Conservation (phyloP, 2,113 vertebrate genomes). For the Mystacornis crossleyi region DNA sequence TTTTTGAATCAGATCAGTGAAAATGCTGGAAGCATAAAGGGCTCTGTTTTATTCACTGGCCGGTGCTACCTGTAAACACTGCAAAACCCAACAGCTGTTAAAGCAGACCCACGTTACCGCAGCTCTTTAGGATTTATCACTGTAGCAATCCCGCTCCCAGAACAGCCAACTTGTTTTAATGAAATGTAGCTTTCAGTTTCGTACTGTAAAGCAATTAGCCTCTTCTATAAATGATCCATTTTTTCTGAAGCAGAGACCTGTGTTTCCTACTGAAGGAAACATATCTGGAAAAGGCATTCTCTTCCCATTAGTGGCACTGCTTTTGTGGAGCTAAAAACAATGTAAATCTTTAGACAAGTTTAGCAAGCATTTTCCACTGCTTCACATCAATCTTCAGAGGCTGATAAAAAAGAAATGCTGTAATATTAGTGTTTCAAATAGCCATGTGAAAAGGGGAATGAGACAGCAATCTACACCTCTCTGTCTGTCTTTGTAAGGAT, state of each 20-base stretch:
- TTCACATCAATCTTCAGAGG: background rate
- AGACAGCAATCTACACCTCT: background rate
- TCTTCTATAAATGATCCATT: background rate
- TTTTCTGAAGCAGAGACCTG: background rate
- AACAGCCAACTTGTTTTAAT: background rate
- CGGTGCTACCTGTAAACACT: background rate
- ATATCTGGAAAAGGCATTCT: constrained; percentile 40
- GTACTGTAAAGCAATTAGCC: constrained; percentile 30
- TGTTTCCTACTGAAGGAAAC: background rate
- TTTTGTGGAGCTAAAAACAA: background rate
- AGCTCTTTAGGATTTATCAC: background rate
- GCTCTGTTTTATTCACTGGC: background rate
- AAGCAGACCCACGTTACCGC: background rate
- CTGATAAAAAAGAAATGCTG: background rate
- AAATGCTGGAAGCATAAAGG: background rate
- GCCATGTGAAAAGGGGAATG: background rate
- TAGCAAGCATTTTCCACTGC: background rate
- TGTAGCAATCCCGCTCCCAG: background rate
- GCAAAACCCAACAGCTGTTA: background rate
- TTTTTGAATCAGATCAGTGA: background rate
- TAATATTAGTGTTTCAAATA: background rate
- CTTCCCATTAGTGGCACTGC: background rate
- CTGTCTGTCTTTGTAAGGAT: background rate
- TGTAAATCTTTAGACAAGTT: background rate
- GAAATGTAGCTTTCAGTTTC: constrained; percentile 10